A percentile compares a stretch with the other conserved stretches of the same genome.
Conservation (phyloP, 2,797 vertebrate species). For the Pempheris klunzingeri region DNA sequence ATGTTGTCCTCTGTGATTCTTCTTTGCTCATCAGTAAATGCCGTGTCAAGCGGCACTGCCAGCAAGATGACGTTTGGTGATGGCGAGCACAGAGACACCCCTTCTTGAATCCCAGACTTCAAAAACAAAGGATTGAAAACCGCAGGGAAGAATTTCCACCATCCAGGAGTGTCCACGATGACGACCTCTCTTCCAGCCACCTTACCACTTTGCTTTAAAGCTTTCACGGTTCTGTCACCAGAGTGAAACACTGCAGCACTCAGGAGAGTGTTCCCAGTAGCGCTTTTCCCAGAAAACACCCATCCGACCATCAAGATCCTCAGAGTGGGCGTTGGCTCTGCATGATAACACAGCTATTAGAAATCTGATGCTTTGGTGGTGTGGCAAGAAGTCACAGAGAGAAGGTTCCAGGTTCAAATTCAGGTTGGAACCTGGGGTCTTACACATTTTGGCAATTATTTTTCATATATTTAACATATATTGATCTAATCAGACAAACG, state of each 20-base stretch:
- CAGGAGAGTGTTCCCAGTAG: conserved; percentile 1
- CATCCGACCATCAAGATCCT: conserved; percentile 33
- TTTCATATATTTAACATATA: background rate
- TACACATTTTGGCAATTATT: no score
- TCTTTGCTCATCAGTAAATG: conserved; percentile 37
- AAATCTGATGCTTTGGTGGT: no score
- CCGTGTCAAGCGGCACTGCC: background rate
- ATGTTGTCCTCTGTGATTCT: conserved; percentile 31
- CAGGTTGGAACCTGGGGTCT: no score
- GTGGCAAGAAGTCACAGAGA: no score
- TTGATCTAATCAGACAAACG: background rate
- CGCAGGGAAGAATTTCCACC: conserved; percentile 29
- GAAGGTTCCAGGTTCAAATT: no score
- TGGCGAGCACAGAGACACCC: conserved; percentile 31
- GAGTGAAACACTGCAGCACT: background rate
- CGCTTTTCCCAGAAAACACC: conserved; percentile 31
- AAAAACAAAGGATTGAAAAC: background rate
- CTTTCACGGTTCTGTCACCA: conserved; percentile 1
- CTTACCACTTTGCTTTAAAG: background rate
- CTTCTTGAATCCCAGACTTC: conserved; percentile 24
- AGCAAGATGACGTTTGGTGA: conserved; percentile 48
- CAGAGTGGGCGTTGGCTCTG: conserved; percentile 9
- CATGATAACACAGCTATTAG: background rate
- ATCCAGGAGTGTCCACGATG: conserved; percentile 49
- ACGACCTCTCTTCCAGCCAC: conserved; percentile 34